Evolutionary conservation across 2,113 vertebrate genomes (phyloP).

Genomic region (Gambusia holbrooki): DNA sequence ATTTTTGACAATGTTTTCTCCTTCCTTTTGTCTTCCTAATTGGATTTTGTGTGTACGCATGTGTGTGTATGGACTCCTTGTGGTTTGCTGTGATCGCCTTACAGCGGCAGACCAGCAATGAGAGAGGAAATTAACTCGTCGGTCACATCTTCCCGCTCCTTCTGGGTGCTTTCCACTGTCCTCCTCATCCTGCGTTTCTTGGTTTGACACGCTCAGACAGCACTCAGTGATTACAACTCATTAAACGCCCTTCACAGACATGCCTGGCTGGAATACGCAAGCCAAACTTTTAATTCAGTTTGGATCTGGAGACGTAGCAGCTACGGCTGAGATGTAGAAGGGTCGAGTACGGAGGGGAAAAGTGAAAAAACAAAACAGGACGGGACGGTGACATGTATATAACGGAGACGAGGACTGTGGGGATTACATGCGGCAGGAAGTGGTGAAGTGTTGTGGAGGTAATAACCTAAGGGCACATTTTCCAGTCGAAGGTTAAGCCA

Average conservation of each 20-base stretch:
- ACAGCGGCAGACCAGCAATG: constrained; percentile 22
- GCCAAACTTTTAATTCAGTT: constrained; percentile 27
- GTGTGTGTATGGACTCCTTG: constrained; percentile 23
- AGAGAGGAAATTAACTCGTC: constrained; percentile 26
- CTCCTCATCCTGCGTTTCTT: neutral
- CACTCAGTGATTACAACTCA: constrained; percentile 52
- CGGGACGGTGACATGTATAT: constrained; percentile 8
- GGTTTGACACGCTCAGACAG: constrained; percentile 9
- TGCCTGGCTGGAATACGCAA: constrained; percentile 42
- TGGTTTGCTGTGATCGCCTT: constrained; percentile 25
- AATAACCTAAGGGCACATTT: constrained; percentile 38
- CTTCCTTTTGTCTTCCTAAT: no score
- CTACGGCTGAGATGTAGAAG: neutral
- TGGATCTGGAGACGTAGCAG: constrained; percentile 1
- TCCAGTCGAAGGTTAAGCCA: constrained; percentile 27
- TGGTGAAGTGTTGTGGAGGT: constrained; percentile 14
- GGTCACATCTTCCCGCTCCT: neutral
- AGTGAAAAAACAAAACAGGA: neutral
- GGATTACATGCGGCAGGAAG: constrained; percentile 20
- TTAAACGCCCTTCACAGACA: constrained; percentile 54
- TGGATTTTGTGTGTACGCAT: constrained; percentile 4
- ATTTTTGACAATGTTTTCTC: no score
- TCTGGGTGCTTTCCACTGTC: neutral
- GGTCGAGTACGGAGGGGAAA: neutral
- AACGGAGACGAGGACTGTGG: constrained; percentile 5